Conservation (phyloP, 1,140 invertebrate species). For the Pseudomyrmex flavicornis region DNA sequence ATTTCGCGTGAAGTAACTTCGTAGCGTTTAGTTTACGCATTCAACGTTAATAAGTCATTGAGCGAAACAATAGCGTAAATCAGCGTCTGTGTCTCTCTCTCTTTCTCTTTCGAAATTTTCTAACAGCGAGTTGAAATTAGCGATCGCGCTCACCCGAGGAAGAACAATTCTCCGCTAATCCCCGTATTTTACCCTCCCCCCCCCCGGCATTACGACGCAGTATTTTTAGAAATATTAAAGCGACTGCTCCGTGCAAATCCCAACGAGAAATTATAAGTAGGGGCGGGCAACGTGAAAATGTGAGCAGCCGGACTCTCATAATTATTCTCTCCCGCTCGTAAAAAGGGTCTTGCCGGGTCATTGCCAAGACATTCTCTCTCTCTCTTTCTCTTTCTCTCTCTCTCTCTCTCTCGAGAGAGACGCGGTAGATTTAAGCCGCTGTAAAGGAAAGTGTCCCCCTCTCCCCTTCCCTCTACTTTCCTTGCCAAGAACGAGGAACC, state of each 20-base stretch:
- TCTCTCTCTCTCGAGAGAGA: background rate
- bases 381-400: background rate
- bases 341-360: background rate
- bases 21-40: background rate
- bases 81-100: too few relatives aligned
- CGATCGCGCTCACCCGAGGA: background rate
- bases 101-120: too few relatives aligned
- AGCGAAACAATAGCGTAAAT: background rate
- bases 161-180: constrained; percentile 1
- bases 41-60: constrained; percentile 24
- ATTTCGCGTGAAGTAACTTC: constrained; percentile 7
- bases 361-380: constrained; percentile 57
- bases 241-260: constrained; percentile 6
- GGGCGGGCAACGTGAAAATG: constrained; percentile 1
- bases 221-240: constrained; percentile 49
- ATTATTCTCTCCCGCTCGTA: constrained; percentile 53
- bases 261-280: constrained; percentile 30
- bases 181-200: background rate
- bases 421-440: constrained; percentile 14
- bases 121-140: background rate
- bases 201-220: background rate
- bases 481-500: constrained; percentile 49
- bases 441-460: constrained; percentile 24
- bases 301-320: constrained; percentile 37
- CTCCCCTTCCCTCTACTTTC: background rate